Evolutionary conservation across 2,888 invertebrate species (phyloP), one percentile per base, ranked within the genome.

Genomic region (Drosophila pseudotakahashii): DNA sequence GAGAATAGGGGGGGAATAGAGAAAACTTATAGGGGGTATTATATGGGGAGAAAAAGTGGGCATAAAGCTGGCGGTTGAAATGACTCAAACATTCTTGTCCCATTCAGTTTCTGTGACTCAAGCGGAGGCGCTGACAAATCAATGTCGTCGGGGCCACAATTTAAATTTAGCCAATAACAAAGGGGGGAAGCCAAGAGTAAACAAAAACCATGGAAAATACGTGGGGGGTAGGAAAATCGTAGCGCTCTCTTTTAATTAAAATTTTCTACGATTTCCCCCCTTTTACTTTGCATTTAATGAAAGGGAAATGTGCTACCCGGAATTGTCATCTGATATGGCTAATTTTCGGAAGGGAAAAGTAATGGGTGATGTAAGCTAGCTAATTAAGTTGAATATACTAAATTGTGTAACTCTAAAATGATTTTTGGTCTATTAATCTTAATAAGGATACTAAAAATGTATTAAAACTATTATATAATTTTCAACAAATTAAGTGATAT

Each of bases 101-200:
- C 57, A 68, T 58, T 68, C 45, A n/a, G 34, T 16, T 45, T 13
- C n/a, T n/a, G 39, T 67, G 67, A 55, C 57, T 57, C 26, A 70
- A 45, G n/a, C 51, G 16, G 51, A 68, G 66, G 61, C 60, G 87
- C 78, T 81, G 81, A 87, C 84, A 81, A 87, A 87, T 87, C 88
- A 87, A 81, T 81, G 81, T 50, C 58, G 52, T 16, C 16, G 54
- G 67, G 67, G 64, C 39, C 68, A 41, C 68, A 36, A 77, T 86
- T 86, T 81, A 83, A 79, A 64, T 82, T 79, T 77, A 81, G 81
- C 87, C 77, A 82, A 75, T 57, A 71, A 60, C 60, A 53, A 39
- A 42, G 71, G 34, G 71, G 34, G 16, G 37, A 53, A 59, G 70
- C 26, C 59, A 60, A 70, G 26, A 34, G 47, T 39, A 66, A 39